Base-by-base conservation (phyloP, 2,113 vertebrate genomes). In the Callopanchax toddi region DNA sequence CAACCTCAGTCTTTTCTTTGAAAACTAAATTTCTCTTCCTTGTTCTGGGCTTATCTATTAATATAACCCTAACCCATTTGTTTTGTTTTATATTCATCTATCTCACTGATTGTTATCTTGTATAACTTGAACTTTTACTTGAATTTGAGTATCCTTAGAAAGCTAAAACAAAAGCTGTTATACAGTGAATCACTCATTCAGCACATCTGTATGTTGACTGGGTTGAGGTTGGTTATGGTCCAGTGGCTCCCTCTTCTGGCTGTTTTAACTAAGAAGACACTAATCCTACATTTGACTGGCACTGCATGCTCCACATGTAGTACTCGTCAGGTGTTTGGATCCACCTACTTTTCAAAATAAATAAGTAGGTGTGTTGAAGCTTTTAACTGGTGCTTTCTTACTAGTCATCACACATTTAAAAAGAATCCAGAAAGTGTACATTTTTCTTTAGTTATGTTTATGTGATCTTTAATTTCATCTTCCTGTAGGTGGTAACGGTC, bases 401-500 rank as follows among this genome's bases (percentile, higher is more conserved):
- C n/a, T n/a, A n/a, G n/a, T n/a, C n/a, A n/a, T n/a, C n/a, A n/a
- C 32, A 25, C 34, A 20, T 36, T 12, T 26, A 57, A 42, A 22
- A 13, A 18, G 6, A 54, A 15, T 39, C 21, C n/a, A 45, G 6
- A 57, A 6, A 66, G 45, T 26, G 3, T 55, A 21, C 55, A 48
- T 6, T 53, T 48, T 39, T 11, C 39, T 59, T 13, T 62, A 65
- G 20, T 51, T 11, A 49, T 66, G 55, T 29, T 74, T 23, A 13
- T 63, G 11, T 60, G 18, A 21, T 44, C 16, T 36, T 21, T 59
- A 11, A 51, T 22, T 32, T 21, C 55, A 2, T 67, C 9, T 0
- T 78, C 26, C 4, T 64, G 42, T 82, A 99, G 97, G 96, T 86
- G 96, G 95, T 89, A 97, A 95, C 55, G 95, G 93, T 43, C 94